Base-by-base conservation (phyloP, 2,888 invertebrate genomes). In the Hypselothyrea guttata region DNA sequence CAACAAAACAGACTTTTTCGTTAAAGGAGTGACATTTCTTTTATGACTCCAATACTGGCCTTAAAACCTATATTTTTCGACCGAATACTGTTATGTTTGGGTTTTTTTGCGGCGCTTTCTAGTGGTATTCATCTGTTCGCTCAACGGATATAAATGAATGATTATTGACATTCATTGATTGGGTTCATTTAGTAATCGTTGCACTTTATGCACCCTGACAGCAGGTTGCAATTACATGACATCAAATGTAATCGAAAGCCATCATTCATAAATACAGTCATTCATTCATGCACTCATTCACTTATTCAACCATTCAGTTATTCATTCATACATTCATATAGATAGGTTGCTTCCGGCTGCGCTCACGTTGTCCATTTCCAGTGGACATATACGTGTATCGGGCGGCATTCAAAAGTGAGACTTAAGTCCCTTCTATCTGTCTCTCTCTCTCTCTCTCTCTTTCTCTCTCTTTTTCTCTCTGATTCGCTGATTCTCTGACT, bases 241-340 rank as follows among this genome's bases (percentile, higher is more conserved):
- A 61, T 77, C 77, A 75, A 75, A 70, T 70, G 63, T 70, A 75
- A 74, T 62, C 69, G 73, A 78, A 62, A 65, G 62, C 71, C 71
- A 74, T 78, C 71, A 78, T 61, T 77, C 72, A 58, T 63, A 72
- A 57, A 37, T 34, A 12, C 34, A 7, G 7, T 12, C 12, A 2
- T 7, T 49, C 61, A 65, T 49, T 52, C 53, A 65, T 66, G 61
- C 55, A 65, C 52, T 55, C 41, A 41, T 37, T 38, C 34, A 33
- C 61, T 71, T 68, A 60, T 64, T 54, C 64, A 68, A 68, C 71
- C 65, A 73, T 60, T 74, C 69, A 49, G 48, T 22, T 22, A 22
- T 33, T 60, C 22, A 22, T 22, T 75, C 71, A 55, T 51, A 48
- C 66, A 40, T 13, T 54, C 54, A 54, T 51, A 34, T 34, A 37